phyloP scores from a whole-genome alignment of 2,888 invertebrate species.

The Xylota segnis region DNA sequence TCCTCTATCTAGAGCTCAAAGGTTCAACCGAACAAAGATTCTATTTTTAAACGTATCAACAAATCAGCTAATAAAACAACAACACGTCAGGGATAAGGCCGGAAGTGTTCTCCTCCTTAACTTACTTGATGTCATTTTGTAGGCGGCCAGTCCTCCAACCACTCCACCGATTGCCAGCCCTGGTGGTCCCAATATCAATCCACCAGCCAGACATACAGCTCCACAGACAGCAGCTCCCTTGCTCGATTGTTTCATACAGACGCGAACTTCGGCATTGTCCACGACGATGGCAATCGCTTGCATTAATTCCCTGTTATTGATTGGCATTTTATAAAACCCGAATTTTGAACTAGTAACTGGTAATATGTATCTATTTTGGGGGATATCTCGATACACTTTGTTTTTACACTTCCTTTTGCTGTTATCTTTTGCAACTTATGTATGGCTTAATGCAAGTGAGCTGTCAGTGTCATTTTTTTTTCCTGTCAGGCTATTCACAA shows the following conservation, averaged over 20 bases:
- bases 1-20: slow-evolving; percentile 5
- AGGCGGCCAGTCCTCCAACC: slow-evolving; percentile 82
- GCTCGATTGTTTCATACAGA: slow-evolving; percentile 81
- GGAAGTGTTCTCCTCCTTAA: slow-evolving; percentile 24
- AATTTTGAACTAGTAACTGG: background rate
- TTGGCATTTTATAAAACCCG: slow-evolving; percentile 79
- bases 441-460: too few relatives aligned
- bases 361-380: background rate
- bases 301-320: slow-evolving; percentile 82
- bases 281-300: slow-evolving; percentile 82
- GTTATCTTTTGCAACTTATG: background rate
- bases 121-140: slow-evolving; percentile 81
- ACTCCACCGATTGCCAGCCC: slow-evolving; percentile 83
- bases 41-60: slow-evolving; percentile 38
- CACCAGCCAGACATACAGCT: slow-evolving; percentile 82
- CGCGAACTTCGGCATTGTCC: slow-evolving; percentile 82
- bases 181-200: slow-evolving; percentile 82
- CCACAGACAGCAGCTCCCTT: slow-evolving; percentile 82
- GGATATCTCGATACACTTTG: background rate
- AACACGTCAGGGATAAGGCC: slow-evolving; percentile 29
- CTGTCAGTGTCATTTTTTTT: too few relatives aligned
- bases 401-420: background rate
- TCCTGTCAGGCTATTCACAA: too few relatives aligned
- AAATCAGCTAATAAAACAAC: slow-evolving; percentile 22
- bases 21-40: slow-evolving; percentile 4